Evolutionary conservation across 2,888 invertebrate species (phyloP), one percentile per base, ranked within the genome.

Genomic region (Pammene fasciana): DNA sequence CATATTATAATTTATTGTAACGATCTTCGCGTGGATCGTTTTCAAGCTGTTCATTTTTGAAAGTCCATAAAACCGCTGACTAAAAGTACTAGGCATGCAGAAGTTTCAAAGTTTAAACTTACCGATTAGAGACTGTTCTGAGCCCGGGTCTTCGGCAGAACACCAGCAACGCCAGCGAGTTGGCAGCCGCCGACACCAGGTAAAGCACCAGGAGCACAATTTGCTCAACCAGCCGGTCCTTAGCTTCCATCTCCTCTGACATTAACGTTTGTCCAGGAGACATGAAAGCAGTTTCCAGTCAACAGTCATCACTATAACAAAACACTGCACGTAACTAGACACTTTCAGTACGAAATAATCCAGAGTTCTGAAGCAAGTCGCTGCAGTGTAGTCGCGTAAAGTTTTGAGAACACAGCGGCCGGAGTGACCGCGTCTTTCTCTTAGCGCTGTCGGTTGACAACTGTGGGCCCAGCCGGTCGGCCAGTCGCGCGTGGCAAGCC

Each of bases 41-140:
- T 43, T 9, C 13, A 50, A 48, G 36, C 11, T 36, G 36, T 5
- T 16, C 41, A 13, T n/a, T 18, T 52, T 56, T 55, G 26, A 14
- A 61, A 62, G 46, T 14, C 38, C 46, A 41, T 48, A 16, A 50
- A 26, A 18, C 65, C 41, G 54, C 16, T 60, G 60, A 52, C 36
- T 52, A 13, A 41, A 70, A 43, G 64, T 67, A 56, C 46, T 26
- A 68, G 60, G 60, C 34, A 8, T 52, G 14, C 67, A 70, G 16
- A 71, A 60, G n/a, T 65, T 34, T 34, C 5, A 36, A 65, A 60
- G 71, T 54, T 62, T 54, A 34, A 80, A 83, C 93, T 90, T 89
- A 96, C 96, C 96, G 94, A 93, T 97, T 96, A 70, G 96, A 96
- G 78, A 96, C 95, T 75, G 96, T 96, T 80, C 96, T 93, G 60